phyloP scores from a whole-genome alignment of 2,113 vertebrate genomes.

The Rhineura floridana region DNA sequence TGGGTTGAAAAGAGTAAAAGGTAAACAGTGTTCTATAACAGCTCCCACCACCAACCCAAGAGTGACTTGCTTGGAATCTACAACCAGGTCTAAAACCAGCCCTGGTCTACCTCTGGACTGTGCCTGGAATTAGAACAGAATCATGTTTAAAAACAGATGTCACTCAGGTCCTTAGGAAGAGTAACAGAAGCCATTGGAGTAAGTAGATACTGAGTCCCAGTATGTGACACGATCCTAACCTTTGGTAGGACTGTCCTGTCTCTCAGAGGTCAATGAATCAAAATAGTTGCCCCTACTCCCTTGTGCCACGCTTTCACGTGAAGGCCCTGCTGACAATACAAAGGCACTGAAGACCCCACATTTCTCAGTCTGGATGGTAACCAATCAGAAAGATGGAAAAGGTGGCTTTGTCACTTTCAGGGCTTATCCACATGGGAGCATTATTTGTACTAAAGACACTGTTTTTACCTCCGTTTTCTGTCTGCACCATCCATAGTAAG shows the following conservation, averaged over 20 bases:
- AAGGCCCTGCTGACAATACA: background rate
- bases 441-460: too few relatives aligned
- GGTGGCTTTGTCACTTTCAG: conserved; percentile 38
- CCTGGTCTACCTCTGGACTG: background rate
- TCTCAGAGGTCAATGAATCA: conserved; percentile 45
- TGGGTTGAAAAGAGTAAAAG: background rate
- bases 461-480: background rate
- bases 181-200: conserved; percentile 15
- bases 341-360: background rate
- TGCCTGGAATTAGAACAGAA: conserved; percentile 29
- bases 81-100: background rate
- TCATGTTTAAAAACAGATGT: conserved; percentile 31
- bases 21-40: background rate
- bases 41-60: background rate
- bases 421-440: too few relatives aligned
- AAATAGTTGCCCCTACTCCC: background rate
- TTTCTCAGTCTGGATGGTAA: conserved; percentile 16
- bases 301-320: conserved; percentile 36
- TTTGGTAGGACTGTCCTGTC: conserved; percentile 44
- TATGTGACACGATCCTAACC: conserved; percentile 34
- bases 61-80: background rate
- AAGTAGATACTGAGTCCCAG: conserved; percentile 14
- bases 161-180: conserved; percentile 1
- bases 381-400: background rate
- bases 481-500: too few relatives aligned